Evolutionary conservation across 2,888 invertebrate genomes (phyloP), one percentile per base, ranked within the genome.

Genomic region (Scaptomyza polygonia): DNA sequence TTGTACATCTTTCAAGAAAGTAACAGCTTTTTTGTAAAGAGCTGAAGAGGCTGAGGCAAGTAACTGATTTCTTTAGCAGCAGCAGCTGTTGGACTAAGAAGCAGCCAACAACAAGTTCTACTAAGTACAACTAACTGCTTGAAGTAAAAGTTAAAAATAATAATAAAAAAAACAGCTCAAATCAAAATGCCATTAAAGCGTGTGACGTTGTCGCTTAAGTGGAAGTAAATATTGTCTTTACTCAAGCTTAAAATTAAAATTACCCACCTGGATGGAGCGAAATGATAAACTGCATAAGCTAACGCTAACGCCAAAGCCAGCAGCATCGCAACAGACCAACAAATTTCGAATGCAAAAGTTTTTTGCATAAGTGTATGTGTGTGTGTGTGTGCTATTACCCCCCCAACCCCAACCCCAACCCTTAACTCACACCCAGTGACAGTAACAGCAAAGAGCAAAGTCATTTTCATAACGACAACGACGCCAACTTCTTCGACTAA

Each of bases 171-270:
- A 69, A 71, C 56, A 68, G 67, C 77, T 70, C 78, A 77, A 86
- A 88, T 88, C 86, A 88, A 88, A 89, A 88, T 82, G 82, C 86
- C 86, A 88, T 88, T 88, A 88, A 88, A 88, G 83, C 81, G 84
- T 84, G 82, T 76, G 79, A 79, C 81, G 79, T 67, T 80, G 74
- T 77, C 82, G 80, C 70, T 65, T 67, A 83, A 85, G 81, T 83
- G 79, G 81, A 84, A 86, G 86, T 79, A 88, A 88, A 88, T 88
- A 86, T 85, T 88, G 88, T 88, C 88, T 88, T 88, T 88, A 89
- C 82, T 89, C 89, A 86, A 86, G 89, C 88, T 88, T 89, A 89
- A 88, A 88, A 88, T 88, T 88, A 83, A 86, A 88, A 88, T 88
- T 87, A 80, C 88, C 86, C 76, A 80, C 76, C 77, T 84, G 80